Conservation (phyloP, 2,113 vertebrate genomes). For the Orthonyx spaldingii region DNA sequence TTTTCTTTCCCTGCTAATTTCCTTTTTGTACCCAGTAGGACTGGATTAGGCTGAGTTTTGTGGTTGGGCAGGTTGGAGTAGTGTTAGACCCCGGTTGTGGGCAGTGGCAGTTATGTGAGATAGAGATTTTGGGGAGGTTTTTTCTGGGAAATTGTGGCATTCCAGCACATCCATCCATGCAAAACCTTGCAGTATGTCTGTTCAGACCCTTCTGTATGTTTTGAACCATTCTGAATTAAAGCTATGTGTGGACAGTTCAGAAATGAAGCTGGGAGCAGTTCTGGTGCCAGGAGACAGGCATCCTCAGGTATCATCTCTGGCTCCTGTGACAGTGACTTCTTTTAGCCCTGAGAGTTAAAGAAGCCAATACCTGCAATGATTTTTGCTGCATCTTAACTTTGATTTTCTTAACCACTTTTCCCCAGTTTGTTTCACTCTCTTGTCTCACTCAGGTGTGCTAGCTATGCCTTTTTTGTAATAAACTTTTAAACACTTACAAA, state of each 20-base stretch:
- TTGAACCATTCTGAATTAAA: neutral
- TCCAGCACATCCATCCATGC: rapidly evolving
- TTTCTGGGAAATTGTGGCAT: neutral
- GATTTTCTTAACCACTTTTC: neutral
- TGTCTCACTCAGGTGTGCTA: neutral
- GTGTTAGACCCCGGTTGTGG: neutral
- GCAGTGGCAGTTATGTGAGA: neutral
- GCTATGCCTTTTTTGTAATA: neutral
- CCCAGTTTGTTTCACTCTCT: neutral
- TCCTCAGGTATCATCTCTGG: neutral
- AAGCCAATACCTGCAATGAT: neutral
- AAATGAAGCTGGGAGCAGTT: neutral
- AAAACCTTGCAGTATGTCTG: neutral
- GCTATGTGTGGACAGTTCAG: neutral
- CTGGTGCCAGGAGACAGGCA: neutral
- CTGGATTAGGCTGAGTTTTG: neutral
- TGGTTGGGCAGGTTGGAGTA: neutral
- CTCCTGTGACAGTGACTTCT: neutral
- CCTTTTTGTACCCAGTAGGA: neutral
- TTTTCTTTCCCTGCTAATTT: neutral
- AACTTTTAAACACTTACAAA: neutral
- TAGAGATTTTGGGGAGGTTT: neutral
- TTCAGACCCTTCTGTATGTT: neutral
- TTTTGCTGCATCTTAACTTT: neutral
- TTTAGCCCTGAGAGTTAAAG: neutral